Evolutionary conservation across 2,888 invertebrate species (phyloP), one percentile per base, ranked within the genome.

Genomic region (Scaptomyza reducta): DNA sequence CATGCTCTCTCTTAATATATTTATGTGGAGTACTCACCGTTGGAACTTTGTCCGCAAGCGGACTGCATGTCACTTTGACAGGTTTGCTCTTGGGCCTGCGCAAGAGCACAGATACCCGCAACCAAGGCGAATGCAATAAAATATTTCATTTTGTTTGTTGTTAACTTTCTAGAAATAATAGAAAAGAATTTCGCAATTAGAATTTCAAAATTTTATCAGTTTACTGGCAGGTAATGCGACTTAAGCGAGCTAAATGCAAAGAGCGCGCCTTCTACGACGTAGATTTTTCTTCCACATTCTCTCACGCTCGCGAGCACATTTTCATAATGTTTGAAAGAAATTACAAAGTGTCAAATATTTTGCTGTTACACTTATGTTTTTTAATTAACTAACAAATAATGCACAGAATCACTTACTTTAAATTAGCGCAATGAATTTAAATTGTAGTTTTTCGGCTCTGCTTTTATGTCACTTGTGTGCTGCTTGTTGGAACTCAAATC

Each of bases 51-150:
- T 29, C 53, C 59, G 57, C 74, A 74, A 13, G 70, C 74, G 57
- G 47, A 42, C 41, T 61, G 57, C 33, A 74, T 45, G 38, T 65
- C 65, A 10, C 29, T 65, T 55, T 74, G 74, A 6, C 74, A 74
- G 56, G 45, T 94, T 40, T 81, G 70, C 7, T 92, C 91, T 61
- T 93, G 92, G 42, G 89, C 79, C 58, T 76, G 79, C 25, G 79
- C 86, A 63, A 92, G 86, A 66, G 92, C 92, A 27, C 93, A 92
- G 16, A 94, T 90, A 72, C 79, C 78, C 70, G 82, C 88, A 62
- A 94, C 74, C 10, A 93, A 92, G 81, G 93, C 91, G 63, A 94
- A 89, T 79, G 93, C 87, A 73, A 92, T 89, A 68, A 94, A 89
- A 72, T 91, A 87, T 93, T 94, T 95, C 95, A 95, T 86, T 29